A percentile compares a stretch with the other conserved stretches of the same genome.
Evolutionary conservation across 1,140 invertebrate genomes (phyloP).

Genomic region (Sycophaga agraensis): DNA sequence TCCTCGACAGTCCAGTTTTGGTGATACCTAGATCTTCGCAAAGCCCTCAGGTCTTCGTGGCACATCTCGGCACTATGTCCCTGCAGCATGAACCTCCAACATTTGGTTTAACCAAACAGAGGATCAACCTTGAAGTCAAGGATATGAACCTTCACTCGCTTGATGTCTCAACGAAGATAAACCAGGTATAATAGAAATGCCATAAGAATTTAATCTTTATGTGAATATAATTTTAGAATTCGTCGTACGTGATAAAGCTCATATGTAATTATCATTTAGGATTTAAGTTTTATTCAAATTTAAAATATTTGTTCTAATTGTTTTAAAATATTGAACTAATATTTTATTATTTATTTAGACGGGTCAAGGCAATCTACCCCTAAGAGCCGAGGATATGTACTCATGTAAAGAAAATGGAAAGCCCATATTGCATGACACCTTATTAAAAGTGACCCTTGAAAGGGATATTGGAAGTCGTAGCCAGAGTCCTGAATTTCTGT

Average conservation of each 20-base stretch:
- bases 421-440: conserved; percentile 81
- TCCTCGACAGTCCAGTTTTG: conserved; percentile 87
- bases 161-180: conserved; percentile 58
- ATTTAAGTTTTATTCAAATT: background rate
- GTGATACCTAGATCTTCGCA: conserved; percentile 78
- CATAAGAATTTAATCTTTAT: background rate
- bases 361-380: conserved; percentile 39
- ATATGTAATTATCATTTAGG: too few species aligned
- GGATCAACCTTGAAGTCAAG: conserved; percentile 67
- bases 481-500: conserved; percentile 46
- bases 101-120: conserved; percentile 47
- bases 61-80: conserved; percentile 89
- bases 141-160: conserved; percentile 89
- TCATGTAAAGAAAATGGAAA: conserved; percentile 66
- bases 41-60: conserved; percentile 83
- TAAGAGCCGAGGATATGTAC: conserved; percentile 67
- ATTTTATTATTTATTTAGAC: background rate
- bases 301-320: too few species aligned
- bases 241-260: too few species aligned
- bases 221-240: too few species aligned
- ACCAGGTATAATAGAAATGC: conserved; percentile 32
- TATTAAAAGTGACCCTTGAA: conserved; percentile 68
- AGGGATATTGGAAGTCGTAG: conserved; percentile 42
- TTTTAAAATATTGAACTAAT: too few species aligned
- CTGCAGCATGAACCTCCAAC: conserved; percentile 57